These are phyloP conservation scores for Erynnis tages DNA, from an alignment of 2,888 invertebrate genomes.

Conservation along the genomic window DNA sequence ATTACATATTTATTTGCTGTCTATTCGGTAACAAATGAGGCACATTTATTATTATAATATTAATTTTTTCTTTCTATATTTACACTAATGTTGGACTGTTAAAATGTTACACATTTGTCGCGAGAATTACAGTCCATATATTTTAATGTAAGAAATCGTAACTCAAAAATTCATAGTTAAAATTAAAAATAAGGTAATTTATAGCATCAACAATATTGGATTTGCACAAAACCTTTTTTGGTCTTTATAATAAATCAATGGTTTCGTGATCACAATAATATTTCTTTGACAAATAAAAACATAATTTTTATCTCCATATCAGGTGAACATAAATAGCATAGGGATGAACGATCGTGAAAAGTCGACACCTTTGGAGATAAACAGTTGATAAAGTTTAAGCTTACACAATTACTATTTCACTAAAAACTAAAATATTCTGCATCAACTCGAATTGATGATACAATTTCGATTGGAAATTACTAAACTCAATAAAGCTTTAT, in stretches of 20 bases:
- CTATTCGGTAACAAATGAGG: slow-evolving; percentile 77
- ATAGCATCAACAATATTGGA: slow-evolving; percentile 61
- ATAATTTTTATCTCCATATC: slow-evolving; percentile 24
- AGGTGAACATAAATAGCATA: slow-evolving; percentile 13
- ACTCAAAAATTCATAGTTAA: slow-evolving; percentile 28
- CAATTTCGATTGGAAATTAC: slow-evolving; percentile 36
- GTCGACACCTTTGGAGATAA: no score
- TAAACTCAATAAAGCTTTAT: slow-evolving; percentile 55
- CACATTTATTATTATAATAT: slow-evolving; percentile 54
- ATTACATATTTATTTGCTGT: slow-evolving; percentile 64
- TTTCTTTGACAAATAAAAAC: slow-evolving; percentile 36
- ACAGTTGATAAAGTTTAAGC: slow-evolving; percentile 10
- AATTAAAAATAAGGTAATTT: slow-evolving; percentile 38
- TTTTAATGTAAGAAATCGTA: slow-evolving; percentile 17
- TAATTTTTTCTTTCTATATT: slow-evolving; percentile 30
- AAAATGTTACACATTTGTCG: slow-evolving; percentile 24
- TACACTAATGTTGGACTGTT: slow-evolving; percentile 40
- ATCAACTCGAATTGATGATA: slow-evolving; percentile 31
- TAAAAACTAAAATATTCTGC: slow-evolving; percentile 16
- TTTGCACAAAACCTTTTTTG: slow-evolving; percentile 59
- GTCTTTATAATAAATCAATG: slow-evolving; percentile 70
- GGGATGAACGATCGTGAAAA: slow-evolving; percentile 11
- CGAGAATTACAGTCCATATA: slow-evolving; percentile 42
- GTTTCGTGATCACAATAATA: slow-evolving; percentile 72
- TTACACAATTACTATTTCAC: slow-evolving; percentile 13